Percentiles rank a stretch among this genome's conserved stretches.
These are phyloP conservation scores for Hesperophylax magnus DNA, from an alignment of 1,140 invertebrate genomes.

Conservation along the genomic window DNA sequence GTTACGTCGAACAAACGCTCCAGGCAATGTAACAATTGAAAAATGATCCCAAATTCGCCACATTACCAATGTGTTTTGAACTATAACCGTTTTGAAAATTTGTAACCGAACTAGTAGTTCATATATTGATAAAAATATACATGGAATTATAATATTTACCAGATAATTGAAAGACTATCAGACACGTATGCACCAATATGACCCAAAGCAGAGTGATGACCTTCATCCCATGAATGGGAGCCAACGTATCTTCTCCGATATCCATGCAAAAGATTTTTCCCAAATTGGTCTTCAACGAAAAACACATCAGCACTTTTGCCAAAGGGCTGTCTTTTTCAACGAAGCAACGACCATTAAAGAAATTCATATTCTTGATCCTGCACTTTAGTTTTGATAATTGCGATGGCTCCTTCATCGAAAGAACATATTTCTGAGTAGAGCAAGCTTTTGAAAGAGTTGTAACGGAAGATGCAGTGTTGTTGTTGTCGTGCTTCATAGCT, in stretches of 20 bases:
- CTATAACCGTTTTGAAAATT: too few relatives aligned
- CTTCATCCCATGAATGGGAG: slow-evolving; percentile 65
- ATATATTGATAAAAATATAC: background rate
- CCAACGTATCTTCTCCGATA: slow-evolving; percentile 62
- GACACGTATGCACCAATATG: slow-evolving; percentile 65
- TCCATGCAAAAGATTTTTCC: slow-evolving; percentile 58
- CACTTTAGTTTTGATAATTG: slow-evolving; percentile 5
- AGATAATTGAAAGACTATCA: slow-evolving; percentile 62
- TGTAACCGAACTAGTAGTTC: too few relatives aligned
- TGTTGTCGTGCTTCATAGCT: slow-evolving; percentile 12
- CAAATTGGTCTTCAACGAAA: slow-evolving; percentile 57
- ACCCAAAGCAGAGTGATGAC: slow-evolving; percentile 66
- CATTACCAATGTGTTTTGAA: too few relatives aligned
- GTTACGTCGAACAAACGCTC: too few relatives aligned
- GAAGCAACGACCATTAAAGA: slow-evolving; percentile 20
- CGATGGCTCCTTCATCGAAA: slow-evolving; percentile 32
- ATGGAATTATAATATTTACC: slow-evolving; percentile 56
- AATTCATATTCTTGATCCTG: slow-evolving; percentile 15
- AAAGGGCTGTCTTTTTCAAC: slow-evolving; percentile 41
- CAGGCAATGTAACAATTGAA: too few relatives aligned
- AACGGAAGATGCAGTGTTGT: background rate
- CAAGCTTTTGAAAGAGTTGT: slow-evolving; percentile 34
- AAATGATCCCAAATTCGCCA: too few relatives aligned
- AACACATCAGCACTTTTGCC: slow-evolving; percentile 50
- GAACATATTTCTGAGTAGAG: slow-evolving; percentile 46